phyloP scores from a whole-genome alignment of 1,140 invertebrate genomes.

The Brachionus asplanchnoidis region DNA sequence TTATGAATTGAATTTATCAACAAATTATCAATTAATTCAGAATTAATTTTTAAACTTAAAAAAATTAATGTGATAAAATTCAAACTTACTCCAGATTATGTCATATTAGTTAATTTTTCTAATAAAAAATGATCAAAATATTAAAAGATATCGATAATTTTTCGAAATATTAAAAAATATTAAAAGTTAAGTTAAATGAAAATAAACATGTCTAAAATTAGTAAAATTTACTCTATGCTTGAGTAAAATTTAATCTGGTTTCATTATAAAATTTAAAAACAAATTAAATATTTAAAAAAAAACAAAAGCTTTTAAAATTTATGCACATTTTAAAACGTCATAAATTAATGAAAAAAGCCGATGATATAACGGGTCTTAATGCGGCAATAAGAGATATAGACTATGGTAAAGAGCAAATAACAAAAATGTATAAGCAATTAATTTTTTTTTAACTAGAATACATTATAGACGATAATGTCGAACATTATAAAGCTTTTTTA shows the following conservation, averaged over 20 bases:
- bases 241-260: background rate
- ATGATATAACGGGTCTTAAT: background rate
- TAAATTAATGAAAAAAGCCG: background rate
- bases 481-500: background rate
- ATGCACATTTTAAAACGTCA: slow-evolving; percentile 6
- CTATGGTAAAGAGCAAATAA: background rate
- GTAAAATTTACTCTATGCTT: no score
- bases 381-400: background rate
- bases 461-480: background rate
- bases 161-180: no score
- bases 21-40: no score
- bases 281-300: background rate
- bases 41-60: no score
- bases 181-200: no score
- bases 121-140: no score
- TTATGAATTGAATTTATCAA: no score
- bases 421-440: background rate
- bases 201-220: no score
- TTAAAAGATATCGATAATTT: no score
- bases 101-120: no score
- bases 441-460: background rate
- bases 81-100: no score
- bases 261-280: background rate
- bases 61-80: no score
- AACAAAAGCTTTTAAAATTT: background rate